Evolutionary conservation across 2,113 vertebrate species (phyloP).

Genomic region (Mirounga angustirostris): DNA sequence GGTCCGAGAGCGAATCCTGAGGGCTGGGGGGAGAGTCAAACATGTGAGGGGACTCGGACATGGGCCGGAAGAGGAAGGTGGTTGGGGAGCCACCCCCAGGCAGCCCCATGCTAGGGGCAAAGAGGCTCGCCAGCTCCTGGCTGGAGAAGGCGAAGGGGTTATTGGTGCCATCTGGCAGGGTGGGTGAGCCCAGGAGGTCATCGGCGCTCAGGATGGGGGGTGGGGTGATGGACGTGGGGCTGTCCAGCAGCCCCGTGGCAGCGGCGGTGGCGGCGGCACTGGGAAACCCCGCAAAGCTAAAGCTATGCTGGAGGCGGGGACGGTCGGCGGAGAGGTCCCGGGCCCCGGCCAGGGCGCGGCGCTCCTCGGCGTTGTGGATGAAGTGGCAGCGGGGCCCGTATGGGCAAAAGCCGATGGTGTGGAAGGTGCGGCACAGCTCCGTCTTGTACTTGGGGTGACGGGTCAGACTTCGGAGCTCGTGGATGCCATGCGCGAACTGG

Average conservation of each 20-base stretch:
- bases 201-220: constrained; percentile 96
- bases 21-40: constrained; percentile 96
- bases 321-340: constrained; percentile 92
- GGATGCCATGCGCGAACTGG: constrained; percentile 98
- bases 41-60: constrained; percentile 96
- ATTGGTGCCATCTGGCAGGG: constrained; percentile 94
- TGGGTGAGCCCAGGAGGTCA: constrained; percentile 92
- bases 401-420: constrained; percentile 99
- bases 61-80: constrained; percentile 94
- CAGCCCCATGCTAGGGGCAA: constrained; percentile 93
- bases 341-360: constrained; percentile 92
- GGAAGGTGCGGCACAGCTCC: constrained; percentile 99
- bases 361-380: constrained; percentile 98
- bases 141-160: constrained; percentile 99
- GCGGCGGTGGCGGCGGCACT: constrained; percentile 89
- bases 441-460: constrained; percentile 99
- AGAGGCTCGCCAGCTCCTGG: constrained; percentile 98
- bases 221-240: constrained; percentile 98
- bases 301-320: constrained; percentile 99
- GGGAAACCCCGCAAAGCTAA: constrained; percentile 97
- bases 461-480: constrained; percentile 97
- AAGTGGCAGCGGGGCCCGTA: constrained; percentile 99
- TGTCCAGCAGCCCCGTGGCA: constrained; percentile 95
- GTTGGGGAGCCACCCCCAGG: constrained; percentile 93
- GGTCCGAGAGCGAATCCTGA: constrained; percentile 98